Evolutionary conservation across 1,140 invertebrate species (phyloP), one percentile per base, ranked within the genome.

Genomic region (Papilio xuthus): DNA sequence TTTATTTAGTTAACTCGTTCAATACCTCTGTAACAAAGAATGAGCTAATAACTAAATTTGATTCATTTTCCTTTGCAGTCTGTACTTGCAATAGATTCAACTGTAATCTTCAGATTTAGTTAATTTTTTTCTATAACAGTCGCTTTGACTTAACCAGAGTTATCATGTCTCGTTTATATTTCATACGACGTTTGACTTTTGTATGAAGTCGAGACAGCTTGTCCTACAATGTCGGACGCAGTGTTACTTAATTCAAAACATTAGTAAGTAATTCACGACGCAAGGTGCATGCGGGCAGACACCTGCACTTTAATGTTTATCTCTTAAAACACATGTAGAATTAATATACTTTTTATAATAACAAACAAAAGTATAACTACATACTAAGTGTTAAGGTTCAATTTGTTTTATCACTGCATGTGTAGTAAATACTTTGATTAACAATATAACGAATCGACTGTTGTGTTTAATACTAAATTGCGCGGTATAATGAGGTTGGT

Each of bases 221-320:
- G 60, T 28, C 23, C 23, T 67, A 76, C 74, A 76, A 76, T 76
- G 74, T 63, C 53, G n/a, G 74, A 76, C 53, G 53, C 56, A 60
- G 23, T 67, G 42, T 80, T 80, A 79, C 50, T 79, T 79, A 81
- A 86, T 88, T 83, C 83, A 86, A 82, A 80, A 83, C 83, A 85
- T 82, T 79, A 80, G 69, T 80, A 67, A 67, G 79, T 83, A 74
- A 81, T 80, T 79, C 80, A 80, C 79, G 79, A 82, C 83, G 86
- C 88, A 88, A 89, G 88, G 84, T 89, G 88, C 85, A 84, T 85
- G 78, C 85, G 83, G 83, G 84, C 79, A 63, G 77, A 83, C 80
- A 83, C 81, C 79, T 84, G 81, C 82, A 74, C 74, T 76, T 76
- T 76, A 75, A 63, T 77, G 70, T 82, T 82, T 81, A 81, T 79